Base-by-base conservation (phyloP, 2,888 invertebrate species). In the Julus scanicus region DNA sequence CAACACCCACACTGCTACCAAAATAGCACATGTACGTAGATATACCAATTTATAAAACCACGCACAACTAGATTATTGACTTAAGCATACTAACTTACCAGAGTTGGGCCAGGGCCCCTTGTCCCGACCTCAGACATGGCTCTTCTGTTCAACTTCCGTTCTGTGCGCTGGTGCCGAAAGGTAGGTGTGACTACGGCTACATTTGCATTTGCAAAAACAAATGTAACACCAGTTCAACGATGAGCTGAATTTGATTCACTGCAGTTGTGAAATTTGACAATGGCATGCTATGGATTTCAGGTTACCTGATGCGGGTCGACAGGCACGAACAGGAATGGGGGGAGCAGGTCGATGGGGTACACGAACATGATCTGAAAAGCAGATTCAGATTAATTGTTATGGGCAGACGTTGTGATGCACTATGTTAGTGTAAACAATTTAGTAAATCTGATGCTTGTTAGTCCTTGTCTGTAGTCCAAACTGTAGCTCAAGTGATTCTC, bases 291-390 rank as follows among this genome's bases (percentile, higher is more conserved):
- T 37, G 13, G 80, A 37, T 37, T 8, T 20, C 37, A 13, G 80
- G 17, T 39, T 29, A 85, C 85, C 85, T 85, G 85, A 85, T 44
- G 44, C 85, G 44, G 85, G 57, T 53, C 86, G 86, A 57, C 57
- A 9, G 44, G 86, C 48, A 57, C 53, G 48, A n/a, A 29, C 88
- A 15, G 91, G 91, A 9, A 90, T 90, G 53, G 91, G 91, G 15
- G 91, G 91, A 17, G 91, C 91, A 44, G 91, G 91, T 20, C 91
- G 89, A 87, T 91, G 91, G n/a, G 91, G 91, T 9, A 89, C 88
- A 87, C 90, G 84, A 48, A 90, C 90, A 84, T 90, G 89, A 29
- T 86, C 86, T 80, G 37, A 80, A 44, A 80, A 80, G 29, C 80
- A 80, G 13, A 80, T 80, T 37, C 37, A 29, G 29, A 80, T 9